phyloP scores from a whole-genome alignment of 2,888 invertebrate species.

The Stenichneumon culpator region DNA sequence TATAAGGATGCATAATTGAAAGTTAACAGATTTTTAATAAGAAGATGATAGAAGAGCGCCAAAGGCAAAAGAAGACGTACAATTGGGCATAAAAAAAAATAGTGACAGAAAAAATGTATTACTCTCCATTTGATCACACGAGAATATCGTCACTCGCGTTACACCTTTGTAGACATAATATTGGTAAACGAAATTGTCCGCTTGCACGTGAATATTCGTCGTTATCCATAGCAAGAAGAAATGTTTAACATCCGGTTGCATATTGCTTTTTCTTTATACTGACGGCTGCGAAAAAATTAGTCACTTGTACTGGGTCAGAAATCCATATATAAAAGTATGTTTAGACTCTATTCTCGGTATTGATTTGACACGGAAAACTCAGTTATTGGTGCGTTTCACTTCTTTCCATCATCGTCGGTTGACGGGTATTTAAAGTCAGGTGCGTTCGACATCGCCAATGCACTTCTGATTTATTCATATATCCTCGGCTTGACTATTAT shows the following conservation, averaged over 20 bases:
- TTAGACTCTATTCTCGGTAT: background rate
- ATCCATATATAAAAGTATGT: background rate
- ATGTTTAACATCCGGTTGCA: background rate
- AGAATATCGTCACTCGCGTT: conserved; percentile 1
- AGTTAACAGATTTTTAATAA: background rate
- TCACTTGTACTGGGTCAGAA: background rate
- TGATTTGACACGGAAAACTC: background rate
- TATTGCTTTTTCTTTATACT: background rate
- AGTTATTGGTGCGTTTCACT: background rate
- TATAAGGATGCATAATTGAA: background rate
- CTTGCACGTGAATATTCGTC: background rate
- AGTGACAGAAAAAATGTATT: background rate
- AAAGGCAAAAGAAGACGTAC: background rate
- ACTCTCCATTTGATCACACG: background rate
- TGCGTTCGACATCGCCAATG: conserved; percentile 2
- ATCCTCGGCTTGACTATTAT: background rate
- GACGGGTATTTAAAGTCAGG: background rate
- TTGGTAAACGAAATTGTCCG: background rate
- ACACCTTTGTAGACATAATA: conserved; percentile 23
- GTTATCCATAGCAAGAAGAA: conserved; percentile 4
- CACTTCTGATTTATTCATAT: background rate
- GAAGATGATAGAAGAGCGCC: background rate
- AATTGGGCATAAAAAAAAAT: background rate
- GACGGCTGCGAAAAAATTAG: background rate
- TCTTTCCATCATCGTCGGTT: background rate